A percentile compares a stretch with the other conserved stretches of the same genome.
Conservation (phyloP, 2,113 vertebrate species). For the Macheiramphus alcinus region DNA sequence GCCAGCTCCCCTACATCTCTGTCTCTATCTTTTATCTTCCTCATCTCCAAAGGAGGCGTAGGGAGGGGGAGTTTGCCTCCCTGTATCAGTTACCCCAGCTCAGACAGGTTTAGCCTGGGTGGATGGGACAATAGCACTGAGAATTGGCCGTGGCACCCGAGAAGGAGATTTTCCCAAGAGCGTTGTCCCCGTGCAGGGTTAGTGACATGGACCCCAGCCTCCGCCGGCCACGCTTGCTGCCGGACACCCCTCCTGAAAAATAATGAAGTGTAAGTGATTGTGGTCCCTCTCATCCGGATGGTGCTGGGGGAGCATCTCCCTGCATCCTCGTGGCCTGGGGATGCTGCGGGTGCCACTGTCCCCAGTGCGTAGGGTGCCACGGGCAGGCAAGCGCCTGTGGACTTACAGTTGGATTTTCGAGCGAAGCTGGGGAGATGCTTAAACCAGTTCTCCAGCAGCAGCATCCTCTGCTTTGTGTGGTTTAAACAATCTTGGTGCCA, state of each 20-base stretch:
- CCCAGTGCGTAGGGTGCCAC: too few species aligned
- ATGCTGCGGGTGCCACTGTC: not conserved
- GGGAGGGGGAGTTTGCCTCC: not conserved
- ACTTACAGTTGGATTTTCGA: not conserved
- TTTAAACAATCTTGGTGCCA: not conserved
- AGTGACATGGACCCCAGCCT: not conserved
- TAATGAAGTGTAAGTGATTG: not conserved
- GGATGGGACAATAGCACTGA: not conserved
- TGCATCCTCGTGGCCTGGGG: not conserved
- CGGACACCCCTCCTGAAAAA: not conserved
- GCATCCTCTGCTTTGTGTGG: not conserved
- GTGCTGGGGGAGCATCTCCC: not conserved
- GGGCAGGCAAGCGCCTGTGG: rapidly evolving
- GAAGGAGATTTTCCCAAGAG: not conserved
- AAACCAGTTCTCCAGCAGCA: not conserved
- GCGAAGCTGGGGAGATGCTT: not conserved
- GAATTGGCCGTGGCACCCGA: not conserved
- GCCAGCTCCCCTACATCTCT: too few species aligned
- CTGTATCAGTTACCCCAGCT: not conserved
- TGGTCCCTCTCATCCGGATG: not conserved
- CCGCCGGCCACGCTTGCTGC: rapidly evolving
- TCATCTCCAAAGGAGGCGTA: not conserved
- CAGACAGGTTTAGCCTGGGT: not conserved
- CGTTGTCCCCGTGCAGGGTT: not conserved
- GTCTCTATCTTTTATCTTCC: not conserved